A percentile compares a stretch with the other conserved stretches of the same genome.
These are phyloP conservation scores for Lophochroa leadbeateri DNA, from an alignment of 2,113 vertebrate genomes.

Conservation along the genomic window DNA sequence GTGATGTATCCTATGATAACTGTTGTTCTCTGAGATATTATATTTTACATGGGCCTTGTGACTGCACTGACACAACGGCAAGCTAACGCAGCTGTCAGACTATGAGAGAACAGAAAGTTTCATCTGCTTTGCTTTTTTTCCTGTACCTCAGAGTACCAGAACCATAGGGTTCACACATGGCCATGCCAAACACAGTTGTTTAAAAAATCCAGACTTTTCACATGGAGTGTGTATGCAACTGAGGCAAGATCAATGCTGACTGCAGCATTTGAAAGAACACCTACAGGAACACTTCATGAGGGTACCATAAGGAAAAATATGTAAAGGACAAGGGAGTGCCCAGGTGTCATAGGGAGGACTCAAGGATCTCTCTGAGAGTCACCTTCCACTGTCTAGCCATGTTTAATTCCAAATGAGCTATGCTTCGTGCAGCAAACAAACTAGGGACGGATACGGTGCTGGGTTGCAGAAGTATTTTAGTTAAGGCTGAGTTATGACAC, in stretches of 20 bases:
- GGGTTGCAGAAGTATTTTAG: not conserved
- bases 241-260: not conserved
- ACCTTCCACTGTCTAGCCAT: not conserved
- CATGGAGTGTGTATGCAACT: not conserved
- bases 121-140: not conserved
- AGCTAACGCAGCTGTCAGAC: not conserved
- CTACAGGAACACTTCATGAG: not conserved
- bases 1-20: not conserved
- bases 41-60: not conserved
- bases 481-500: not conserved
- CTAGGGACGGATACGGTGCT: not conserved
- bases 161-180: accelerated
- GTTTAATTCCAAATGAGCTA: not conserved
- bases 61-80: not conserved
- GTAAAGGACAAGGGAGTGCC: not conserved
- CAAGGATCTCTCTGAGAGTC: not conserved
- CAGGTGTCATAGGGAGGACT: not conserved
- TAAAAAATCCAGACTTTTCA: not conserved
- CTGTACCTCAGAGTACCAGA: not conserved
- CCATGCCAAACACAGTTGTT: not conserved
- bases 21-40: not conserved
- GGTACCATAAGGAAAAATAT: not conserved
- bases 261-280: not conserved
- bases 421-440: not conserved
- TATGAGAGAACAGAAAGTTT: not conserved